Evolutionary conservation across 2,797 vertebrate genomes (phyloP).

Genomic region (Lepilemur ruficaudatus): DNA sequence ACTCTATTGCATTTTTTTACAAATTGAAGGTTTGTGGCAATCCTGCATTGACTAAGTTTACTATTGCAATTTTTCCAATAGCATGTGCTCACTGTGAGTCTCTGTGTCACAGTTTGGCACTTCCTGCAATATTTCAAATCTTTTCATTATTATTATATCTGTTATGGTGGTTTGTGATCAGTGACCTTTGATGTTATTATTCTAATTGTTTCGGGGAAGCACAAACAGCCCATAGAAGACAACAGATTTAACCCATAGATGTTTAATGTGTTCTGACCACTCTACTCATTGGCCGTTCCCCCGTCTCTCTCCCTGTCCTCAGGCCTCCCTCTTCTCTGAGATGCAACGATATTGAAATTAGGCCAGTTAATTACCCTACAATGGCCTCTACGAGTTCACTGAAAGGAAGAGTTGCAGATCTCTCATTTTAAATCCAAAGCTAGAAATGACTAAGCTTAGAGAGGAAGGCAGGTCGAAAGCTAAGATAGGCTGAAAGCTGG

Average conservation of each 20-base stretch:
- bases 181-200: neutral
- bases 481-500: neutral
- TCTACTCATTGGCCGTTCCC: fast-evolving
- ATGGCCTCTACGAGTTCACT: neutral
- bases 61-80: neutral
- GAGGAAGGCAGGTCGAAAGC: neutral
- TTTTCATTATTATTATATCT: neutral
- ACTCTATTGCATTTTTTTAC: no score
- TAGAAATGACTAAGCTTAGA: neutral
- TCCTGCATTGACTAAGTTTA: neutral
- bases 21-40: neutral
- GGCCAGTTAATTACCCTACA: neutral
- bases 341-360: neutral
- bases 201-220: neutral
- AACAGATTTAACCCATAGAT: no score
- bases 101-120: no score
- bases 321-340: neutral
- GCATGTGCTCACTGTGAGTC: no score
- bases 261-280: no score
- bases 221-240: neutral
- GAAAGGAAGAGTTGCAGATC: neutral
- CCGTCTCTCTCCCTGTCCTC: neutral
- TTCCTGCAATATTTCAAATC: neutral
- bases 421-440: neutral
- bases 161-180: neutral